Base-by-base conservation (phyloP, 2,797 vertebrate species). In the Silurus aristotelis region DNA sequence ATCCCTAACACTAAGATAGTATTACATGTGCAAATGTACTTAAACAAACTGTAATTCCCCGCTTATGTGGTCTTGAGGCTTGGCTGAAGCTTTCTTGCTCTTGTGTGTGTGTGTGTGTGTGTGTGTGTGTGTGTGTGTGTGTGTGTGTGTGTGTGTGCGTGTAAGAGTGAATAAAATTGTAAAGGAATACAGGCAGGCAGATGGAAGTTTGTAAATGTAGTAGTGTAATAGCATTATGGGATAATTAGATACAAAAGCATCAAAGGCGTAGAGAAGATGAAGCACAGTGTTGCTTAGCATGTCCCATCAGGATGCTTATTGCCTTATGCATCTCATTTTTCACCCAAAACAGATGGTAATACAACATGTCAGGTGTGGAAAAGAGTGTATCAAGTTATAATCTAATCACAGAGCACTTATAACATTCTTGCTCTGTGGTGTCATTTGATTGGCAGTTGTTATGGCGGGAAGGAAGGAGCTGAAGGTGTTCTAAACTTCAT, bases 401-500 rank as follows among this genome's bases (percentile, higher is more conserved):
- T 93, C 92, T 91, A 93, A 94, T 95, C 93, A 93, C 87, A 89
- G 88, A 89, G 85, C 90, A 91, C 92, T 94, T 93, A 92, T 87
- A 90, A 89, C 91, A 93, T 94, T 94, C 92, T 93, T 93, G 91
- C 87, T 90, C 79, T 83, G 87, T 86, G 77, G 87, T 87, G 92
- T 93, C 91, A 94, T 91, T 90, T 90, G 91, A 94, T 89, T 92
- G 91, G 91, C 91, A 93, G 90, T 92, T 93, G 92, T 92, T 83
- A 61, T 56, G 46, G 86, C 80, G 85, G 13, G 31, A 46, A 7
- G 19, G 78, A 63, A 70, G 76, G 80, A 70, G 6, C 87, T 92
- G 92, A 90, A 92, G 84, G 6, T 12, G 5, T 72, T 87, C 92
- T 91, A 93, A 93, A 85, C 86, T 88, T 87, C 68, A 87, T 86